Evolutionary conservation across 1,140 invertebrate genomes (phyloP), one percentile per base, ranked within the genome.

Genomic region (Portunus trituberculatus): DNA sequence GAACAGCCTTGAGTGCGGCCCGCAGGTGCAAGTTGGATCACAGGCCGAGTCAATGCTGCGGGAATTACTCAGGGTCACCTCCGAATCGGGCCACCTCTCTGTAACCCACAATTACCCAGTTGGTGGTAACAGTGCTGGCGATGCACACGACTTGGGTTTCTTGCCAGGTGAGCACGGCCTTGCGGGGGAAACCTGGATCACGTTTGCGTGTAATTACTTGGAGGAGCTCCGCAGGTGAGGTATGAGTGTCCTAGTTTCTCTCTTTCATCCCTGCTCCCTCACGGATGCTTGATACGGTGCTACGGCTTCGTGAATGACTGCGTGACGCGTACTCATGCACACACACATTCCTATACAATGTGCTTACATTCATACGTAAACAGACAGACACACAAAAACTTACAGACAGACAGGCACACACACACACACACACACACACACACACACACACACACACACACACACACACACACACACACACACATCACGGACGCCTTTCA

Each of bases 371-470:
- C 46, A 91, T 25, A 91, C n/a, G 45, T 25, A 67, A 25, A 91
- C 8, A 67, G 6, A 29, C 28, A 31, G 16, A 76, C 45, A 91
- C 0, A 67, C 45, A 91, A 16, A 91, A 25, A 76, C 67, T n/a
- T 8, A 76, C 67, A 76, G 0, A 25, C 25, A 76, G 0, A 76
- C 25, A n/a, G 0, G n/a, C 25, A 76, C 67, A 76, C 67, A 76
- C 67, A 76, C 67, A 76, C 67, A n/a, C 67, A 76, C 67, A 76
- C 67, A 76, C 67, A 76, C 67, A 76, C 67, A 76, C 67, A 76
- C 52, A 59, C 52, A 59, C 52, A 59, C 52, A 59, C 52, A 59
- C 52, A 59, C 29, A 52, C 48, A 52, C 88, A 45, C 88, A 90
- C 45, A 90, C 48, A 8, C 48, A 52, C 48, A 52, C 32, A 52